Conservation (phyloP, 2,797 vertebrate species). For the Spatula clypeata region DNA sequence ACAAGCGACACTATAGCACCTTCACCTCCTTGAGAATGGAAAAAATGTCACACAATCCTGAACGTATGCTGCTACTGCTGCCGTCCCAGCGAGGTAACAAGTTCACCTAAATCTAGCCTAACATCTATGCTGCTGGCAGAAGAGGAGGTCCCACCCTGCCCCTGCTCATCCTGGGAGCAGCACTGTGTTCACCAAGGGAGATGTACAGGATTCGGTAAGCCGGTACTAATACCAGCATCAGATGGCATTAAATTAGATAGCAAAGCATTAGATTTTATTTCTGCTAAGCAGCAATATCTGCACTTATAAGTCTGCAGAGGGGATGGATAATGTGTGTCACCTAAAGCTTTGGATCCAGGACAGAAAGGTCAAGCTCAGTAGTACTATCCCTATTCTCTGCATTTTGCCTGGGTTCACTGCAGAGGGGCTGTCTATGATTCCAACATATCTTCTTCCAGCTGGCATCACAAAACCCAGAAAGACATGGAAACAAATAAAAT, state of each 20-base stretch:
- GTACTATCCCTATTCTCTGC: not conserved
- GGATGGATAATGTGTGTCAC: not conserved
- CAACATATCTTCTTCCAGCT: not conserved
- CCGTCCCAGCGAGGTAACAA: not conserved
- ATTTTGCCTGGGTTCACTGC: not conserved
- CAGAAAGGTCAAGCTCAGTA: not conserved
- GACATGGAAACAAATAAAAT: not conserved
- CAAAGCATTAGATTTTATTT: not conserved
- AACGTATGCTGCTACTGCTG: not conserved
- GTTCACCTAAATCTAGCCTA: not conserved
- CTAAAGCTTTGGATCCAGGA: not conserved
- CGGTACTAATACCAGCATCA: not conserved
- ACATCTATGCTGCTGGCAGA: not conserved
- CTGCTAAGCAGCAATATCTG: not conserved
- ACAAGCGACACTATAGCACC: not conserved
- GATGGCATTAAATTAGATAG: not conserved
- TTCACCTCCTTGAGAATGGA: constrained; percentile 3
- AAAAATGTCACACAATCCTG: not conserved
- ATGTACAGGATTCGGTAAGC: not conserved
- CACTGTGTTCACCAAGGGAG: rapidly evolving
- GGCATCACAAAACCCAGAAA: not conserved
- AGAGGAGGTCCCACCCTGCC: not conserved
- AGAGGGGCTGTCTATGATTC: not conserved
- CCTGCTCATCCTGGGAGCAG: not conserved
- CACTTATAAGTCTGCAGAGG: not conserved